These are phyloP conservation scores for Sardina pilchardus DNA, from an alignment of 2,113 vertebrate species.

Conservation along the genomic window DNA sequence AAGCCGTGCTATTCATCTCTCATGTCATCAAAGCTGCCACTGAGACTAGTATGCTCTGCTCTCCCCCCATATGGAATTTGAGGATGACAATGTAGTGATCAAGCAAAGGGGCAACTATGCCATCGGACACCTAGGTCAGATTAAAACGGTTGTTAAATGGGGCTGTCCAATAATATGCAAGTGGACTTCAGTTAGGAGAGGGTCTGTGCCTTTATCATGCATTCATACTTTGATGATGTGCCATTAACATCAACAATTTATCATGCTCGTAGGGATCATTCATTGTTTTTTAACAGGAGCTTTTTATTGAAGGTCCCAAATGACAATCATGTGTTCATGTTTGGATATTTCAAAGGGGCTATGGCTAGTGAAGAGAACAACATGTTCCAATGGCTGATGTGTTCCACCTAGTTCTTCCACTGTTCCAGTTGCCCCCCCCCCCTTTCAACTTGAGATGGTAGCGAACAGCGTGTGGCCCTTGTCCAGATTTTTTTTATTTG, in stretches of 20 bases:
- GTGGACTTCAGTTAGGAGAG: background rate
- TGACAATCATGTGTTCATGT: background rate
- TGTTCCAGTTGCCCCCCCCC: background rate
- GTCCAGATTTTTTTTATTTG: background rate
- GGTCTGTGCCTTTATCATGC: background rate
- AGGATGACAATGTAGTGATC: background rate
- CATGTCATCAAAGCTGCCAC: background rate
- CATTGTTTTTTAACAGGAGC: too few relatives aligned
- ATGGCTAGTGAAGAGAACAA: background rate
- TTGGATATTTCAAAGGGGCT: background rate
- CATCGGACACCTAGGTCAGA: background rate
- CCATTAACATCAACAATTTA: too few relatives aligned
- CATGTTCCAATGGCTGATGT: background rate
- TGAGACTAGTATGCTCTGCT: background rate
- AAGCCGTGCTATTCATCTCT: background rate
- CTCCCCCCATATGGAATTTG: background rate
- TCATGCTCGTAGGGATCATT: too few relatives aligned
- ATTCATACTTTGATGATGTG: background rate
- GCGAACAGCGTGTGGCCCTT: background rate
- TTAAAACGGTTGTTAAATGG: background rate
- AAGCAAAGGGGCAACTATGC: too few relatives aligned
- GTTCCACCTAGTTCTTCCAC: background rate
- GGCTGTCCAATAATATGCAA: background rate
- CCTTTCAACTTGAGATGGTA: slow-evolving; percentile 1
- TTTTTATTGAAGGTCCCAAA: background rate